Conservation (phyloP, 2,888 invertebrate genomes). For the Rosalia funebris region DNA sequence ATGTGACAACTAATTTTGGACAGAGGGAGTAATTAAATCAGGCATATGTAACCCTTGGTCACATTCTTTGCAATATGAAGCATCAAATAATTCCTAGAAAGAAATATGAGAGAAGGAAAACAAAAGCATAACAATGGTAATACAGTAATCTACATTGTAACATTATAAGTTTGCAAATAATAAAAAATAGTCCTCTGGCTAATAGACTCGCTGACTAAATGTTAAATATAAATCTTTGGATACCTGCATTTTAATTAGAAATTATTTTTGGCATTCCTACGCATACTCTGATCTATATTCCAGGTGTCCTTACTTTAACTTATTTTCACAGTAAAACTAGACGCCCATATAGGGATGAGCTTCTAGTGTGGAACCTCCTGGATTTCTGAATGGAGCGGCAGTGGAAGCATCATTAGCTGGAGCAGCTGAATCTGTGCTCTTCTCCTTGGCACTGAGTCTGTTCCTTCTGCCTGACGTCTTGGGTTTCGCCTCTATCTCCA, state of each 20-base stretch:
- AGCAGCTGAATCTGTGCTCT: constrained; percentile 42
- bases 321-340: constrained; percentile 24
- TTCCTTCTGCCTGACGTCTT: constrained; percentile 39
- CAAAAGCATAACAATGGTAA: too few species aligned
- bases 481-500: constrained; percentile 36
- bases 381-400: constrained; percentile 55
- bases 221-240: too few species aligned
- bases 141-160: too few species aligned
- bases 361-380: constrained; percentile 58
- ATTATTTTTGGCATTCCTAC: not conserved
- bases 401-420: constrained; percentile 44
- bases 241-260: not conserved
- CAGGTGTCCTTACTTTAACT: constrained; percentile 7
- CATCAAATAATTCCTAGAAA: too few species aligned
- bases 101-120: too few species aligned
- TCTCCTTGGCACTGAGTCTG: constrained; percentile 38
- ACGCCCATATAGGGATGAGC: constrained; percentile 46
- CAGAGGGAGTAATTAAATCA: constrained; percentile 5
- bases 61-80: too few species aligned
- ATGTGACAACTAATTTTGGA: too few species aligned
- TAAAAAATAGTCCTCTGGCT: too few species aligned
- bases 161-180: too few species aligned
- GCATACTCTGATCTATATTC: not conserved
- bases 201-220: too few species aligned
- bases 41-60: too few species aligned